These are phyloP conservation scores for Pandemis cinnamomeana DNA, from an alignment of 2,888 invertebrate genomes.

Conservation along the genomic window DNA sequence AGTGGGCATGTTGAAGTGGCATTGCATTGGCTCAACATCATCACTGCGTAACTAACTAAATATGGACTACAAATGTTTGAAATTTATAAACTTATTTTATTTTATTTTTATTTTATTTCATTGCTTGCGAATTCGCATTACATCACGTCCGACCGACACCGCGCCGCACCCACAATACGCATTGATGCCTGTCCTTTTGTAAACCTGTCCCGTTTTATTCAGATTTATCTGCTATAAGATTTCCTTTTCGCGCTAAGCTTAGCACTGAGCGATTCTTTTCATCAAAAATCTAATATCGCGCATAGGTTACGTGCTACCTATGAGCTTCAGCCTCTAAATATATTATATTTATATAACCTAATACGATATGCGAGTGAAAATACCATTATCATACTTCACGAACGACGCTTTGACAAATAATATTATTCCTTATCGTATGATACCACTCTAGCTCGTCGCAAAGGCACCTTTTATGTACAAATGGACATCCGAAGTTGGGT, in stretches of 20 bases:
- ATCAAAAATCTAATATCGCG: constrained; percentile 1
- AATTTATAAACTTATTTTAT: too few species aligned
- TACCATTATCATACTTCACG: constrained; percentile 28
- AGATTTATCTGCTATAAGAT: not conserved
- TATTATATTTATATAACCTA: not conserved
- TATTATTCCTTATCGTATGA: constrained; percentile 37
- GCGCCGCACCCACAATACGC: too few species aligned
- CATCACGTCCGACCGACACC: too few species aligned
- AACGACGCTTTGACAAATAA: constrained; percentile 35
- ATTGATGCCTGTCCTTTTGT: too few species aligned
- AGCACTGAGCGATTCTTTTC: not conserved
- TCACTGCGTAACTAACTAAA: too few species aligned
- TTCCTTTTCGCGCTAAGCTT: not conserved
- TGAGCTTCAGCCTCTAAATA: constrained; percentile 1
- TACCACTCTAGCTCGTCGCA: constrained; percentile 29
- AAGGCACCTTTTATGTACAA: constrained; percentile 34
- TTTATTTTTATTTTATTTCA: too few species aligned
- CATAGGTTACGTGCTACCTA: not conserved
- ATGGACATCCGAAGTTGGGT: constrained; percentile 35
- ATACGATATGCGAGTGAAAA: constrained; percentile 11
- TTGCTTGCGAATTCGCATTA: too few species aligned
- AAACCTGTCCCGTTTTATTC: not conserved
- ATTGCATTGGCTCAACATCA: too few species aligned
- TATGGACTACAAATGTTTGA: too few species aligned
- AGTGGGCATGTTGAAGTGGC: too few species aligned